These are phyloP conservation scores for Metaphire vulgaris DNA, from an alignment of 1,140 invertebrate species.

Conservation along the genomic window DNA sequence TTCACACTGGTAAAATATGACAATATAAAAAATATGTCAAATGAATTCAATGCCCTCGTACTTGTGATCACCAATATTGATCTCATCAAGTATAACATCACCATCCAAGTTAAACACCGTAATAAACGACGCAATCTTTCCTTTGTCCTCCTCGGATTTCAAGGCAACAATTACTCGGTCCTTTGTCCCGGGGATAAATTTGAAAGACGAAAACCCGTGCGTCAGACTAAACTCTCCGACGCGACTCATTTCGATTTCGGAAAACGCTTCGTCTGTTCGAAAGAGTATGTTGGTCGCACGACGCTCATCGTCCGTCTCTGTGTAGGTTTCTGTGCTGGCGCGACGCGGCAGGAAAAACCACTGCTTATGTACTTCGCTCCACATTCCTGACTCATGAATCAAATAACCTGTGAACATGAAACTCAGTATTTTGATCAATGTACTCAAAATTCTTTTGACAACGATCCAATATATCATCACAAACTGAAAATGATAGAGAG, in stretches of 20 bases:
- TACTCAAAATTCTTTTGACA: no score
- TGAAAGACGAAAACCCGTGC: slow-evolving; percentile 94
- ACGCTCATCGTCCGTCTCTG: slow-evolving; percentile 82
- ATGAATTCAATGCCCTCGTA: slow-evolving; percentile 98
- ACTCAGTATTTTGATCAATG: no score
- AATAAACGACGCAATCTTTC: slow-evolving; percentile 81
- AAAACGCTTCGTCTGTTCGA: slow-evolving; percentile 72
- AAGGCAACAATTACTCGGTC: slow-evolving; percentile 84
- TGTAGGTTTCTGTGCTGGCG: slow-evolving; percentile 75
- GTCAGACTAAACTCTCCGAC: slow-evolving; percentile 57
- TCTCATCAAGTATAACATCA: slow-evolving; percentile 73
- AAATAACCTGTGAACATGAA: slow-evolving; percentile 93
- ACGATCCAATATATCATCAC: no score
- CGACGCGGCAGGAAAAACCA: slow-evolving; percentile 94
- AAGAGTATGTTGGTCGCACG: slow-evolving; percentile 86
- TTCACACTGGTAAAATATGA: no score
- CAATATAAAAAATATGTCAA: no score
- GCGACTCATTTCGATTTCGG: slow-evolving; percentile 59
- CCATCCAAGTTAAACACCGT: slow-evolving; percentile 75
- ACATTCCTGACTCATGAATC: slow-evolving; percentile 88
- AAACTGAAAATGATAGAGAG: no score
- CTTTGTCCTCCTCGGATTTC: slow-evolving; percentile 86
- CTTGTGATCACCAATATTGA: slow-evolving; percentile 76
- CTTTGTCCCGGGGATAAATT: slow-evolving; percentile 84
- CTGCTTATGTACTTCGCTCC: slow-evolving; percentile 72